Conservation (phyloP, 2,888 invertebrate genomes). For the Dendrolimus pini region DNA sequence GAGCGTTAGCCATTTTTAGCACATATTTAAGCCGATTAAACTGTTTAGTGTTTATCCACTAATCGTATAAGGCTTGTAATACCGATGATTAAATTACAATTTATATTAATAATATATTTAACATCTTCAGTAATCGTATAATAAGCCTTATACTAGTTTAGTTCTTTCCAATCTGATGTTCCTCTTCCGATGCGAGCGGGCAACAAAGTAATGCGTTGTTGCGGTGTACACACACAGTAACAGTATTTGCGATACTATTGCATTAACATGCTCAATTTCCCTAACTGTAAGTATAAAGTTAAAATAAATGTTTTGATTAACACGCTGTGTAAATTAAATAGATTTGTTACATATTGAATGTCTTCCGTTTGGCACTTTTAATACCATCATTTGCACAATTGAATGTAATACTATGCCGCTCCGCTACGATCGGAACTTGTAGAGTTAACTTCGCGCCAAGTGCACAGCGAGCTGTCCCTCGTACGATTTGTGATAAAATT, state of each 20-base stretch:
- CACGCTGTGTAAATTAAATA: constrained; percentile 79
- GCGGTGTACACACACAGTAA: constrained; percentile 19
- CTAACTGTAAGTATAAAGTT: constrained; percentile 67
- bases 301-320: constrained; percentile 54
- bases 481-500: constrained; percentile 68
- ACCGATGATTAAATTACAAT: background rate
- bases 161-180: too few relatives aligned
- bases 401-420: constrained; percentile 47
- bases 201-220: background rate
- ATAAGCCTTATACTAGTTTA: constrained; percentile 2
- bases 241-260: constrained; percentile 59
- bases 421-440: too few relatives aligned
- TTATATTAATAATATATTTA: too few relatives aligned
- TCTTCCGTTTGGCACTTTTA: constrained; percentile 76
- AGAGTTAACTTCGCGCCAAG: constrained; percentile 37
- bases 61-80: background rate
- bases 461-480: constrained; percentile 66
- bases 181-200: too few relatives aligned
- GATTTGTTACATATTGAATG: constrained; percentile 91
- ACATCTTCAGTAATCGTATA: constrained; percentile 4
- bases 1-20: constrained; percentile 31
- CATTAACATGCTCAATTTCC: constrained; percentile 71
- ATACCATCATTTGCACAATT: constrained; percentile 65
- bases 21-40: constrained; percentile 19
- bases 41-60: background rate